Percentiles rank a stretch among this genome's conserved stretches.
phyloP scores from a whole-genome alignment of 2,797 vertebrate species.

The Lemur catta region DNA sequence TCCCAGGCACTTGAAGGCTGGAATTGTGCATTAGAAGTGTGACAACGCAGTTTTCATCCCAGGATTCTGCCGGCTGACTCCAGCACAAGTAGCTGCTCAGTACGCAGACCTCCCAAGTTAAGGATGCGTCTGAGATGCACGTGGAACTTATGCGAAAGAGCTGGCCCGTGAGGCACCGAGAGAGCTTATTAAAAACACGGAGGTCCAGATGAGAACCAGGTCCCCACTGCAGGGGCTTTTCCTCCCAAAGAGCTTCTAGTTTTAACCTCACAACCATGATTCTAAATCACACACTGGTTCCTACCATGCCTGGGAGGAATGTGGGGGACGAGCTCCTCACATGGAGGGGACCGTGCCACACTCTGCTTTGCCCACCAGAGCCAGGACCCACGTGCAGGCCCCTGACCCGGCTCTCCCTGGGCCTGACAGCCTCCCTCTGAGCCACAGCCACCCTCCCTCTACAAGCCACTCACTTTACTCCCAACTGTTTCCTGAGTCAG shows the following conservation, averaged over 20 bases:
- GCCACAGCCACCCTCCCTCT: fast-evolving
- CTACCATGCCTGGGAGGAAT: not conserved
- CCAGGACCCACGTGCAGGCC: not conserved
- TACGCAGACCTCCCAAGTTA: not conserved
- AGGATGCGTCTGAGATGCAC: not conserved
- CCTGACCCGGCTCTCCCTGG: not conserved
- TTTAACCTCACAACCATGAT: not conserved
- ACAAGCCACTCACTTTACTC: not conserved
- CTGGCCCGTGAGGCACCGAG: no score
- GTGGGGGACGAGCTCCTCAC: not conserved
- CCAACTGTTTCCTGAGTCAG: not conserved
- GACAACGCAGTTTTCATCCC: not conserved
- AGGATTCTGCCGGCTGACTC: not conserved
- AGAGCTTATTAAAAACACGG: not conserved
- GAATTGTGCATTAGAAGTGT: not conserved
- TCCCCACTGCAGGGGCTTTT: not conserved
- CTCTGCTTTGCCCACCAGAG: not conserved
- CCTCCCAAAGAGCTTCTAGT: not conserved
- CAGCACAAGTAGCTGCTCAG: not conserved
- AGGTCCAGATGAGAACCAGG: not conserved
- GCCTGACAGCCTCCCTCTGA: not conserved
- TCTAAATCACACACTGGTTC: not conserved
- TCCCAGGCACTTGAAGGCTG: not conserved
- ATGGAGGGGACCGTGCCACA: not conserved
- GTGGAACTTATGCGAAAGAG: not conserved